These are phyloP conservation scores for Rhagophthalmus giganteus DNA, from an alignment of 2,888 invertebrate species.

Conservation along the genomic window DNA sequence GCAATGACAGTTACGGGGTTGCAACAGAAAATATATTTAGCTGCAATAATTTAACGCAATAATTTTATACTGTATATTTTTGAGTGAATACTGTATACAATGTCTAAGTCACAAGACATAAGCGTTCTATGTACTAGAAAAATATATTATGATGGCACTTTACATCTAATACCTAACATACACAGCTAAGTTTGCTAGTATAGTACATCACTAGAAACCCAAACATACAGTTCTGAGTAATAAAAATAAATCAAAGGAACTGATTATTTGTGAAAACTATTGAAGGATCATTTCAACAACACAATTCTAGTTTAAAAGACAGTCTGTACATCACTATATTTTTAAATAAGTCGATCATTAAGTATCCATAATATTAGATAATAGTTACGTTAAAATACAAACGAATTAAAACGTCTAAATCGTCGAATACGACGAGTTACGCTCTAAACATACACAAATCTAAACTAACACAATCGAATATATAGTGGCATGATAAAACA, in stretches of 20 bases:
- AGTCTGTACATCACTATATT: conserved; percentile 9
- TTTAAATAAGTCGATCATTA: conserved; percentile 14
- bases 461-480: conserved; percentile 21
- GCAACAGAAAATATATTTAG: neutral
- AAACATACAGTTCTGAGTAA: conserved; percentile 10
- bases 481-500: conserved; percentile 6
- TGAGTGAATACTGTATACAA: conserved; percentile 57
- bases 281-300: neutral
- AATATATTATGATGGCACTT: conserved; percentile 58
- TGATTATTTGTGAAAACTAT: neutral
- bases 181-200: conserved; percentile 28
- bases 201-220: conserved; percentile 26
- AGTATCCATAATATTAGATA: conserved; percentile 14
- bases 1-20: neutral
- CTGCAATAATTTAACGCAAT: neutral
- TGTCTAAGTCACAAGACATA: conserved; percentile 57
- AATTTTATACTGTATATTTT: conserved; percentile 55
- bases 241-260: conserved; percentile 17
- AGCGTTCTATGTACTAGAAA: conserved; percentile 58
- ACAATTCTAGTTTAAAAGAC: conserved; percentile 1
- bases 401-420: conserved; percentile 22
- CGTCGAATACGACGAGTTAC: conserved; percentile 20
- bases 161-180: conserved; percentile 46
- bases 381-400: conserved; percentile 8
- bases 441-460: conserved; percentile 24